phyloP scores from a whole-genome alignment of 1,140 invertebrate genomes.

The Homarus americanus region DNA sequence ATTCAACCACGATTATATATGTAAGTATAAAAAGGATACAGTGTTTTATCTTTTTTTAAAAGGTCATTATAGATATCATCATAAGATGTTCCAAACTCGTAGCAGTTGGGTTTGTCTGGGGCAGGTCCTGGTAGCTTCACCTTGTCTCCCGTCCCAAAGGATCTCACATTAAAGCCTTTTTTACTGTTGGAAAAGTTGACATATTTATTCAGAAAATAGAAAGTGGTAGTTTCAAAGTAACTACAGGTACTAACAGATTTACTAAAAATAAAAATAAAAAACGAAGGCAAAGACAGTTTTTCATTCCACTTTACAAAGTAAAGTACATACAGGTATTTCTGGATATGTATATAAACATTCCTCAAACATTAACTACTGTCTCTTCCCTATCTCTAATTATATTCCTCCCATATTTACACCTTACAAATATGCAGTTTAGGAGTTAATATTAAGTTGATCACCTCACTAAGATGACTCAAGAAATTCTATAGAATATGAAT shows the following conservation, averaged over 20 bases:
- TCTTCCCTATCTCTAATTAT: background rate
- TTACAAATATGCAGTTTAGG: background rate
- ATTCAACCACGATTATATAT: background rate
- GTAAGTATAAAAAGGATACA: constrained; percentile 83
- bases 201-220: background rate
- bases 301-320: too few relatives aligned
- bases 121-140: constrained; percentile 98
- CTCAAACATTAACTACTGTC: background rate
- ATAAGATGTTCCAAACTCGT: constrained; percentile 97
- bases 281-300: too few relatives aligned
- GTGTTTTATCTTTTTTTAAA: constrained; percentile 88
- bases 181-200: constrained; percentile 82
- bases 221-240: too few relatives aligned
- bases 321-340: too few relatives aligned
- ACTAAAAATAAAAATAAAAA: too few relatives aligned
- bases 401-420: background rate
- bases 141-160: constrained; percentile 98
- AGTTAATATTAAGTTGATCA: background rate
- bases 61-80: constrained; percentile 99
- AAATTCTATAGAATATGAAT: background rate
- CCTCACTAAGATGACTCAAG: background rate
- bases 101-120: constrained; percentile 97
- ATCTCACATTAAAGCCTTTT: constrained; percentile 97
- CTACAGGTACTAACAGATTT: too few relatives aligned
- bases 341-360: too few relatives aligned